These are phyloP conservation scores for Spongilla lacustris DNA, from an alignment of 37 sponge, comb jelly and placozoan species.

Conservation along the genomic window DNA sequence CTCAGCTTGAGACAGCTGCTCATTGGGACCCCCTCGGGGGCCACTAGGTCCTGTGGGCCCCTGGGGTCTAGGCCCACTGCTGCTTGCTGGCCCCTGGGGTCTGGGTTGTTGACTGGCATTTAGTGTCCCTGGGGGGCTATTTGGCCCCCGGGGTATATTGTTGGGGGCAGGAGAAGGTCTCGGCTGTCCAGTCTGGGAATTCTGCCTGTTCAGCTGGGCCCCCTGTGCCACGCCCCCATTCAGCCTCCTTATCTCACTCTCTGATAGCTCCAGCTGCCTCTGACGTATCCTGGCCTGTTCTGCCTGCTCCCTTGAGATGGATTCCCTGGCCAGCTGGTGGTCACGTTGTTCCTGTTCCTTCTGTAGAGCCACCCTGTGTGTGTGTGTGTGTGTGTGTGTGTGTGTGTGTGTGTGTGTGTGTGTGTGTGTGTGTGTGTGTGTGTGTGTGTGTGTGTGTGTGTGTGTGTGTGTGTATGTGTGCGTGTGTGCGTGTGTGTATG, in stretches of 20 bases:
- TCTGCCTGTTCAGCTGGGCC: background rate
- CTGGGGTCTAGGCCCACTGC: too few relatives aligned
- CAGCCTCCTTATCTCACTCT: conserved; percentile 18
- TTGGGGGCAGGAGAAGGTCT: too few relatives aligned
- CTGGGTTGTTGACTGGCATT: background rate
- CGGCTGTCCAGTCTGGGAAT: too few relatives aligned
- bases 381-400: background rate
- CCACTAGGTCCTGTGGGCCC: background rate
- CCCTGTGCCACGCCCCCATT: background rate
- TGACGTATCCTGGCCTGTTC: background rate
- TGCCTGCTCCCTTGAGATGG: background rate
- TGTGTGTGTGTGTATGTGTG: too few relatives aligned
- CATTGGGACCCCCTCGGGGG: background rate
- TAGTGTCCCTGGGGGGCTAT: background rate
- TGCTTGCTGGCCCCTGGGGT: background rate
- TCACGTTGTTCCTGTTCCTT: conserved; percentile 10
- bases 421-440: too few relatives aligned
- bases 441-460: too few relatives aligned
- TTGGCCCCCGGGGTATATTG: too few relatives aligned
- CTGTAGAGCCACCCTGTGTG: background rate
- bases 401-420: too few relatives aligned
- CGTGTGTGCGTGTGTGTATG: too few relatives aligned
- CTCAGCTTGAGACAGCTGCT: background rate
- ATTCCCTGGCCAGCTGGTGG: conserved; percentile 23
- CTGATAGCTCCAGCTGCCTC: conserved; percentile 22